A percentile compares a stretch with the other conserved stretches of the same genome.
Conservation (phyloP, 2,797 vertebrate species). For the Eulemur mongoz region DNA sequence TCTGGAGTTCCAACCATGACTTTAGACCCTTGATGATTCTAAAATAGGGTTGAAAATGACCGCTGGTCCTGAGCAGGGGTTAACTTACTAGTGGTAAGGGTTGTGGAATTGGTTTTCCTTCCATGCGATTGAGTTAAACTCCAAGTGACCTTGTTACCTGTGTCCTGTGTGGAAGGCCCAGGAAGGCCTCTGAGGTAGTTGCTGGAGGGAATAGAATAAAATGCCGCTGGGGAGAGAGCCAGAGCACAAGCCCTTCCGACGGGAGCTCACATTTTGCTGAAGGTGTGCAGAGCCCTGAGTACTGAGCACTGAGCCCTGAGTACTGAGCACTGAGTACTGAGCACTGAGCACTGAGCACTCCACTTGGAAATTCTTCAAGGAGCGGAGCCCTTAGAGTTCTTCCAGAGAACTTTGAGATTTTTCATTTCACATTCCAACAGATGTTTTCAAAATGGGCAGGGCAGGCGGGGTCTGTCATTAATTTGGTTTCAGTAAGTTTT, state of each 20-base stretch:
- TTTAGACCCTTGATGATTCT: neutral
- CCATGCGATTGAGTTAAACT: neutral
- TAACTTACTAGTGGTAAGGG: neutral
- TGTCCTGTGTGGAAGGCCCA: neutral
- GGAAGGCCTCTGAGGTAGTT: neutral
- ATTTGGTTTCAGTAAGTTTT: neutral
- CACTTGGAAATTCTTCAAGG: constrained; percentile 17
- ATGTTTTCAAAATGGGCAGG: constrained; percentile 13
- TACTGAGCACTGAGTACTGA: neutral
- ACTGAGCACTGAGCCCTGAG: neutral
- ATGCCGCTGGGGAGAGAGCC: neutral
- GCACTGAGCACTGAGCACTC: neutral
- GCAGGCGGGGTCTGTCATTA: neutral
- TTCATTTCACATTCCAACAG: neutral
- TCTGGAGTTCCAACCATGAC: neutral
- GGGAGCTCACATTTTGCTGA: neutral
- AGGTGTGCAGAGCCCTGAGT: no score
- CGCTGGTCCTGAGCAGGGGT: neutral
- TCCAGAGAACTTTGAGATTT: neutral
- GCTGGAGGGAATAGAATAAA: neutral
- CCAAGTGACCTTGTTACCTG: neutral
- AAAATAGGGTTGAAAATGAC: neutral
- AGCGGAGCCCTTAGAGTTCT: neutral
- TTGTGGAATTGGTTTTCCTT: neutral
- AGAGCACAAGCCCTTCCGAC: neutral